These are phyloP conservation scores for Rallus crepitans DNA, from an alignment of 2,797 vertebrate genomes.

Conservation along the genomic window DNA sequence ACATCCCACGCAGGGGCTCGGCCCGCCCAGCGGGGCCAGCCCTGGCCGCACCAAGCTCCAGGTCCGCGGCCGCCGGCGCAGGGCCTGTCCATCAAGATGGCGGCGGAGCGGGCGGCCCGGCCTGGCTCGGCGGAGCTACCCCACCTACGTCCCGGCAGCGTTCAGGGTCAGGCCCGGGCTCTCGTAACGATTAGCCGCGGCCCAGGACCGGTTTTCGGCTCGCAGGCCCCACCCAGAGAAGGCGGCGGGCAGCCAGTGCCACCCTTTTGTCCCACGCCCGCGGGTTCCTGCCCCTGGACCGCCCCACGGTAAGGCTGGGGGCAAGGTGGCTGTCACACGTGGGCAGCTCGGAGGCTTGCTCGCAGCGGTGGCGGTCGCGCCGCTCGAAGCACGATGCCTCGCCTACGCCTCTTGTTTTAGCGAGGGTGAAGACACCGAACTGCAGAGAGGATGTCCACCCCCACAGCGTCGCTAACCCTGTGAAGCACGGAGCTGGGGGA, in stretches of 20 bases:
- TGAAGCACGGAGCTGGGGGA: neutral
- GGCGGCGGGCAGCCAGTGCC: conserved; percentile 84
- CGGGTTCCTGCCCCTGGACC: conserved; percentile 52
- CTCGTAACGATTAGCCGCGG: conserved; percentile 86
- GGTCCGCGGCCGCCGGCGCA: neutral
- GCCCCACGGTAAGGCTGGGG: neutral
- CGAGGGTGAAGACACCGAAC: fast-evolving
- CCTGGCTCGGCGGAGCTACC: neutral
- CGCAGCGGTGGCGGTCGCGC: neutral
- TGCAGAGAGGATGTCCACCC: fast-evolving
- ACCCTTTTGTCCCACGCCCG: conserved; percentile 87
- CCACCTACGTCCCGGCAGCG: neutral
- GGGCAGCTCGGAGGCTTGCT: neutral
- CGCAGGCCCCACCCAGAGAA: conserved; percentile 84
- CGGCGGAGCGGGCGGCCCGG: neutral
- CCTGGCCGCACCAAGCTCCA: neutral
- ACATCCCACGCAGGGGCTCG: conserved; percentile 56
- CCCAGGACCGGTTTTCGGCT: conserved; percentile 85
- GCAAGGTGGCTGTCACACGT: neutral
- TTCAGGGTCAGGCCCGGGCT: neutral
- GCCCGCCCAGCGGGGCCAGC: conserved; percentile 60
- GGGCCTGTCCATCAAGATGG: neutral
- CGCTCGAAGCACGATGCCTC: neutral
- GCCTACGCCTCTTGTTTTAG: fast-evolving
- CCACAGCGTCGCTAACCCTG: too few species aligned